Evolutionary conservation across 2,113 vertebrate species (phyloP).

Genomic region (Takifugu bimaculatus): DNA sequence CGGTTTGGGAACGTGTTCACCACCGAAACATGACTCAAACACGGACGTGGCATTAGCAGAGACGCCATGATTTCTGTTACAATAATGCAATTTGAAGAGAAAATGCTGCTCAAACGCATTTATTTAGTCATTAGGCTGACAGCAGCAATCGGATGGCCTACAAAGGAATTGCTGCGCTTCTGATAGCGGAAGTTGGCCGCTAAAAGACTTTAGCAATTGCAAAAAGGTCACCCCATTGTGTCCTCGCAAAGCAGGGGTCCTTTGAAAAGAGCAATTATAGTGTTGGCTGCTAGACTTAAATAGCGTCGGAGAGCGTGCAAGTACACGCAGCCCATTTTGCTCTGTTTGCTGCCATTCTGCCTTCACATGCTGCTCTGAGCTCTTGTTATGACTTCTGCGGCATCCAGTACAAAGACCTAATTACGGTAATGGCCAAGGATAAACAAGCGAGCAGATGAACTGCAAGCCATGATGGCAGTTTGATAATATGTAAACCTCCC

Average conservation of each 20-base stretch:
- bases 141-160: background rate
- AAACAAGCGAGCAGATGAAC: constrained; percentile 63
- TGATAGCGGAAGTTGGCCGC: constrained; percentile 45
- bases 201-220: constrained; percentile 65
- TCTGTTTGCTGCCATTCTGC: constrained; percentile 65
- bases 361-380: constrained; percentile 56
- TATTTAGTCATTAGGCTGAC: constrained; percentile 33
- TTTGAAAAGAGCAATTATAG: constrained; percentile 70
- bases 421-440: constrained; percentile 66
- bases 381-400: constrained; percentile 52
- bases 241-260: constrained; percentile 55
- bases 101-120: constrained; percentile 8
- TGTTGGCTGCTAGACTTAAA: constrained; percentile 63
- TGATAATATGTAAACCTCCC: constrained; percentile 64
- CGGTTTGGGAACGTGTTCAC: constrained; percentile 17
- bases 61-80: constrained; percentile 12
- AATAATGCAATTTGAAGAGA: constrained; percentile 25
- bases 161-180: constrained; percentile 37
- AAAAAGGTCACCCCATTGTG: constrained; percentile 70
- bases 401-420: constrained; percentile 66
- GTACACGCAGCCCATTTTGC: constrained; percentile 61
- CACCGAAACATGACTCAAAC: constrained; percentile 30
- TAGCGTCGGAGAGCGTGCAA: constrained; percentile 48
- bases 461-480: constrained; percentile 47
- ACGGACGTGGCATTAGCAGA: constrained; percentile 23